Conservation (phyloP, 2,888 invertebrate genomes). For the Xestia ashworthii region DNA sequence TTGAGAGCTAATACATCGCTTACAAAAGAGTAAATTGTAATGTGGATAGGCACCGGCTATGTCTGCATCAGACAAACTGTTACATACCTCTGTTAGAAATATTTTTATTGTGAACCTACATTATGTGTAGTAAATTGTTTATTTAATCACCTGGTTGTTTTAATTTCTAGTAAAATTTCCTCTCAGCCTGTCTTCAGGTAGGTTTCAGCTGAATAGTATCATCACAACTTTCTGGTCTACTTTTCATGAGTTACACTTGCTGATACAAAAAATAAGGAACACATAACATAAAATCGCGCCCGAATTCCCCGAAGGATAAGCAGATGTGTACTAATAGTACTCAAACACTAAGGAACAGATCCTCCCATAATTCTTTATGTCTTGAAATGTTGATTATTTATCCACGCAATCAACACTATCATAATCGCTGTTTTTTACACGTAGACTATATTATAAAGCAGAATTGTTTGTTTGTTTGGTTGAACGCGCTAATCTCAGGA, state of each 20-base stretch:
- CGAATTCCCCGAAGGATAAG: too few species aligned
- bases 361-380: not conserved
- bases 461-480: too few species aligned
- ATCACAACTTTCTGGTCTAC: too few species aligned
- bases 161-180: slow-evolving; percentile 58
- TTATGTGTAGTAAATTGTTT: slow-evolving; percentile 91
- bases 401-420: not conserved
- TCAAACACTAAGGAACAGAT: not conserved
- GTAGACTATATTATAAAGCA: not conserved
- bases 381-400: not conserved
- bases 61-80: slow-evolving; percentile 88
- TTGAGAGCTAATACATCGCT: slow-evolving; percentile 55
- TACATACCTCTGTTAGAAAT: slow-evolving; percentile 88
- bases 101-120: slow-evolving; percentile 91
- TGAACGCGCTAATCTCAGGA: too few species aligned
- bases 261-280: not conserved
- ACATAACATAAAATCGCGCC: too few species aligned
- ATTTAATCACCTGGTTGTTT: slow-evolving; percentile 87
- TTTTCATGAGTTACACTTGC: not conserved
- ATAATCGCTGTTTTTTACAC: not conserved
- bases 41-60: slow-evolving; percentile 75
- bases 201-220: not conserved
- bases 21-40: slow-evolving; percentile 70
- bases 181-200: not conserved
- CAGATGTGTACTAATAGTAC: too few species aligned